A percentile compares a stretch with the other conserved stretches of the same genome.
Conservation (phyloP, 53 echinoderm and acorn worm genomes). For the Arbacia lixula region DNA sequence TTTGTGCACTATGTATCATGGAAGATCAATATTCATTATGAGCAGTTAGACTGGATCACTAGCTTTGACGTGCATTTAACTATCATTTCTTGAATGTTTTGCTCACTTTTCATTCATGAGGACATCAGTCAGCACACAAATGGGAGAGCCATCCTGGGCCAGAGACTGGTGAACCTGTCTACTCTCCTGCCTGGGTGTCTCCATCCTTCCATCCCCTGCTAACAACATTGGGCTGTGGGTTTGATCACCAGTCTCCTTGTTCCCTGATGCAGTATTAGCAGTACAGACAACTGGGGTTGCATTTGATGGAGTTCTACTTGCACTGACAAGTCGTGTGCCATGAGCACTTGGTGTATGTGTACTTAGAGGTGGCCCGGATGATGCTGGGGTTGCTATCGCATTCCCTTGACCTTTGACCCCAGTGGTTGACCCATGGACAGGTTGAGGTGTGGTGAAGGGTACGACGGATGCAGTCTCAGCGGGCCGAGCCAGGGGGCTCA, state of each 20-base stretch:
- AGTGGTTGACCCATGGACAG: not conserved
- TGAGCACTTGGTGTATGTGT: not conserved
- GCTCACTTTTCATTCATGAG: conserved; percentile 53
- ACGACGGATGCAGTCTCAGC: not conserved
- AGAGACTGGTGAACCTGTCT: conserved; percentile 1
- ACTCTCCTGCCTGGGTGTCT: conserved; percentile 29
- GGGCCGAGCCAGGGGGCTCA: not conserved
- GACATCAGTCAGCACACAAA: conserved; percentile 31
- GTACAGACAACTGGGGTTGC: no score
- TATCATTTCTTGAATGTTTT: no score
- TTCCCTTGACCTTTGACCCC: not conserved
- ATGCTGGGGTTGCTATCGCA: not conserved
- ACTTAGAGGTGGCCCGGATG: not conserved
- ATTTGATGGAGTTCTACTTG: conserved; percentile 3
- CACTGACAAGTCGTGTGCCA: no score
- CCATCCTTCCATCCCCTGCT: conserved; percentile 8
- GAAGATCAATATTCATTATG: no score
- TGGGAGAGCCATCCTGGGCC: conserved; percentile 17
- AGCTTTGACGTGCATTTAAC: no score
- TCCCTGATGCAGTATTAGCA: conserved; percentile 12
- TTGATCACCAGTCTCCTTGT: conserved; percentile 25
- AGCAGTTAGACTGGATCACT: no score
- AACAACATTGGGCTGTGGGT: not conserved
- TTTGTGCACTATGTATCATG: no score
- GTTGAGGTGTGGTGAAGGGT: conserved; percentile 17